Conservation (phyloP, 23 tunicate species). For the Pegea sp. region DNA sequence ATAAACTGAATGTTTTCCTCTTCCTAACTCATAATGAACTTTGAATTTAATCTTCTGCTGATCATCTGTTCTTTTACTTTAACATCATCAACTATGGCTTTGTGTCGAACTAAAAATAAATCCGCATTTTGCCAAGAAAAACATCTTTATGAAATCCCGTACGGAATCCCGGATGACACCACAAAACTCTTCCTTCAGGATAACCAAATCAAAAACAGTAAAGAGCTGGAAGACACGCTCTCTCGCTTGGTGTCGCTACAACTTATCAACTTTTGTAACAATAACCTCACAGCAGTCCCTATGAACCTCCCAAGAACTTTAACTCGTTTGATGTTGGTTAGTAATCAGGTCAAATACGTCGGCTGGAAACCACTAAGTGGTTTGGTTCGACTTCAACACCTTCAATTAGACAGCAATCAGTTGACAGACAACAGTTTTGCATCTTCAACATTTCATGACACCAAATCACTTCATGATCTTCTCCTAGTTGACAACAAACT, state of each 20-base stretch:
- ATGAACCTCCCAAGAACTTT: slow-evolving; percentile 24
- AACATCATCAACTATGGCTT: too few relatives aligned
- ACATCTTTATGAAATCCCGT: slow-evolving; percentile 19
- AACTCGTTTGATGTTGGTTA: slow-evolving; percentile 2
- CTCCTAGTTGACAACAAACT: slow-evolving; percentile 20
- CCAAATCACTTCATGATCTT: slow-evolving; percentile 7
- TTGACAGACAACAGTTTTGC: slow-evolving; percentile 54
- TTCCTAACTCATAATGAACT: too few relatives aligned
- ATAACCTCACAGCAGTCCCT: slow-evolving; percentile 30
- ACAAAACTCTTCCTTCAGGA: slow-evolving; percentile 17
- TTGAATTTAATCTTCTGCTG: too few relatives aligned
- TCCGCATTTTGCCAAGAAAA: slow-evolving; percentile 40
- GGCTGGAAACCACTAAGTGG: slow-evolving; percentile 15
- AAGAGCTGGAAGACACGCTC: slow-evolving; percentile 13
- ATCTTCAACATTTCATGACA: slow-evolving; percentile 21
- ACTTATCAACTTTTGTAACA: slow-evolving; percentile 15
- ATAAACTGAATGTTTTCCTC: too few relatives aligned
- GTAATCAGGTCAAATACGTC: slow-evolving; percentile 25
- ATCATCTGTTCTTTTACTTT: too few relatives aligned
- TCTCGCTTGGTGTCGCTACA: slow-evolving; percentile 3
- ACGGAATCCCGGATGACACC: slow-evolving; percentile 56
- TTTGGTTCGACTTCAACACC: slow-evolving; percentile 7
- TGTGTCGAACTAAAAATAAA: too few relatives aligned
- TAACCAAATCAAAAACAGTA: slow-evolving; percentile 37
- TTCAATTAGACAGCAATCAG: slow-evolving; percentile 41